Percentiles rank a stretch among this genome's conserved stretches.
These are phyloP conservation scores for Oscheius myriophilus DNA, from an alignment of 2,888 invertebrate genomes.

Conservation along the genomic window DNA sequence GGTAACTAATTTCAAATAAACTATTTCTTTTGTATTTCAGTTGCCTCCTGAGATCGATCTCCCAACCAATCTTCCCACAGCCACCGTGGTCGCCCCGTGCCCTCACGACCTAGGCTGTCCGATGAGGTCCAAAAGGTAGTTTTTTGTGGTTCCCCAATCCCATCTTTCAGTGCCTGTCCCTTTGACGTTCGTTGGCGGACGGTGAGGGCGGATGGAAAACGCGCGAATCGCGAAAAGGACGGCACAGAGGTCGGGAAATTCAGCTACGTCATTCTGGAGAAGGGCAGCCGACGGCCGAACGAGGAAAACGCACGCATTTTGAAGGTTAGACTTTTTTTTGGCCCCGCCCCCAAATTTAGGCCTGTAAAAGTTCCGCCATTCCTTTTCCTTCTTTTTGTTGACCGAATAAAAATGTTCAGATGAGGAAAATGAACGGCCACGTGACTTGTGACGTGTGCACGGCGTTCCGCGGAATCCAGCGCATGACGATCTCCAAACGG, in stretches of 20 bases:
- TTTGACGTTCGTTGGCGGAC: conserved; percentile 56
- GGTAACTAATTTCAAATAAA: conserved; percentile 25
- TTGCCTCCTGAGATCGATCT: conserved; percentile 36
- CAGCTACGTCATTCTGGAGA: conserved; percentile 85
- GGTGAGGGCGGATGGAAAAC: conserved; percentile 62
- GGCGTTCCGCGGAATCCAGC: conserved; percentile 61
- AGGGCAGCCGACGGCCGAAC: conserved; percentile 73
- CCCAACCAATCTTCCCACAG: conserved; percentile 63
- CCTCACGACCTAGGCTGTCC: conserved; percentile 86
- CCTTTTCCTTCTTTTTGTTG: too few relatives aligned
- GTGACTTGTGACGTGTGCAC: conserved; percentile 63
- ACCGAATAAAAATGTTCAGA: conserved; percentile 23
- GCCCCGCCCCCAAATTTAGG: not conserved
- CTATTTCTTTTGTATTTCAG: conserved; percentile 1
- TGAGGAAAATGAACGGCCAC: conserved; percentile 54
- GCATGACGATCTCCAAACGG: conserved; percentile 55
- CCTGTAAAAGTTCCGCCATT: too few relatives aligned
- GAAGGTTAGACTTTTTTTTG: conserved; percentile 25
- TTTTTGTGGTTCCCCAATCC: not conserved
- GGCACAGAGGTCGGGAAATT: conserved; percentile 77
- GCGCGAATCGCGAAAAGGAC: conserved; percentile 54
- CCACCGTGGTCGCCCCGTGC: conserved; percentile 77
- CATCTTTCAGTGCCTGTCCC: conserved; percentile 50
- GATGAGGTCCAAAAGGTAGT: conserved; percentile 12
- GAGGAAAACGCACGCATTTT: conserved; percentile 36